Percentiles rank a stretch among this genome's conserved stretches.
Conservation (phyloP, 1,140 invertebrate genomes). For the Copidosoma floridanum region DNA sequence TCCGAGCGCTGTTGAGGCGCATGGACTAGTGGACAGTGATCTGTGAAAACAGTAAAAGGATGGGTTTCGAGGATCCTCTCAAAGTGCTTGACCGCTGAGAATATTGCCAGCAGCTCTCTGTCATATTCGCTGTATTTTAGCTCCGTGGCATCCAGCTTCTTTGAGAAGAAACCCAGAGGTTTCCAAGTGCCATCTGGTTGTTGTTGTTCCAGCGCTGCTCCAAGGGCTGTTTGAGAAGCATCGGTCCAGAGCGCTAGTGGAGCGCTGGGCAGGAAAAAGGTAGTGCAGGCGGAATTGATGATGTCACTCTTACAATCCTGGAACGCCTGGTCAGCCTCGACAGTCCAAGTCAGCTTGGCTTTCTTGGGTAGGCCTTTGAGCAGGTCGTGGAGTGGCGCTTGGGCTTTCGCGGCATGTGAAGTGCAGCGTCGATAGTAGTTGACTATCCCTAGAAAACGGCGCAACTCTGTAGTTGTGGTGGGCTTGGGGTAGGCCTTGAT, state of each 20-base stretch:
- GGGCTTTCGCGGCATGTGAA: not conserved
- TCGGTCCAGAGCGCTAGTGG: not conserved
- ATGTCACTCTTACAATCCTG: too few species aligned
- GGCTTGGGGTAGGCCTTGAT: slow-evolving; percentile 31
- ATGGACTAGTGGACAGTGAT: not conserved
- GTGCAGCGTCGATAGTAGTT: slow-evolving; percentile 33
- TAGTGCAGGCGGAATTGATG: too few species aligned
- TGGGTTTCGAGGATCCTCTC: not conserved
- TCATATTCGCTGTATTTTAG: not conserved
- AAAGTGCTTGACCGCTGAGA: not conserved
- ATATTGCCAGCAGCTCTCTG: not conserved
- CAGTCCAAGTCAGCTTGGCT: too few species aligned
- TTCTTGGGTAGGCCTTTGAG: not conserved
- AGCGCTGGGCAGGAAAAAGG: not conserved
- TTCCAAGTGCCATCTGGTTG: not conserved
- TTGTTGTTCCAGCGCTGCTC: not conserved
- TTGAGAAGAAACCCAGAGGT: not conserved
- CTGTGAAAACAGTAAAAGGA: not conserved
- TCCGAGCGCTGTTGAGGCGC: not conserved
- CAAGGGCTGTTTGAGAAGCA: not conserved
- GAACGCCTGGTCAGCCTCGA: too few species aligned
- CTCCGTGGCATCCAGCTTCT: not conserved
- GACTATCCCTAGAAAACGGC: slow-evolving; percentile 43
- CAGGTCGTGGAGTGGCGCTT: not conserved
- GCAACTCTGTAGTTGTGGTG: slow-evolving; percentile 29